Base-by-base conservation (phyloP, 2,888 invertebrate species). In the Phrixothrix hirtus region DNA sequence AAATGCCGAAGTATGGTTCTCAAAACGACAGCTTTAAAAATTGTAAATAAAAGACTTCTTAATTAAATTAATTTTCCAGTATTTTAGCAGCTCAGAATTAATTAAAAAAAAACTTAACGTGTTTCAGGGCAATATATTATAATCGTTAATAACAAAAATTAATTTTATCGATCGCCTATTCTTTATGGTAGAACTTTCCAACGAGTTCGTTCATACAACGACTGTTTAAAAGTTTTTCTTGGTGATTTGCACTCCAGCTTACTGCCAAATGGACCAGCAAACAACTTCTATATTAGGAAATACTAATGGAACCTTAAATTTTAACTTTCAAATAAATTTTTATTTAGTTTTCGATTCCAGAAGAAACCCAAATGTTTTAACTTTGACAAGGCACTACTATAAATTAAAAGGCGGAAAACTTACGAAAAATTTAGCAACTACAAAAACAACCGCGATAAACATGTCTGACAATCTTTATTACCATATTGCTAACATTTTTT, bases 61-160 rank as follows among this genome's bases (percentile, higher is more conserved):
- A 72, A 72, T 71, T 72, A 70, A 71, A 72, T 72, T 70, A 72
- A 72, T 70, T 65, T 62, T 64, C 58, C 67, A 65, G 68, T 66
- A 68, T 65, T 67, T 61, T 59, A 61, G 41, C 25, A 30, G 57
- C 59, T 60, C 60, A 59, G 62, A 69, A 72, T 71, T 72, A 70
- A 71, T 72, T 70, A 71, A 70, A 71, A 70, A 71, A 71, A 72
- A 72, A 70, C 69, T 66, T 63, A 63, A 65, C 67, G 69, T 64
- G 63, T 68, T 70, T 64, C 63, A 63, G 57, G 62, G 68, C 68
- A 69, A 72, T 73, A 73, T 72, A 73, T 74, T 72, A 73, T 72
- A 73, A 73, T 72, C 73, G 71, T 72, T 72, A 73, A 73, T 73
- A 72, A 72, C 71, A 72, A 70, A 72, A 74, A 73, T 73, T 71